Evolutionary conservation across 2,113 vertebrate species (phyloP).

Genomic region (Microcebus ravelobensis): DNA sequence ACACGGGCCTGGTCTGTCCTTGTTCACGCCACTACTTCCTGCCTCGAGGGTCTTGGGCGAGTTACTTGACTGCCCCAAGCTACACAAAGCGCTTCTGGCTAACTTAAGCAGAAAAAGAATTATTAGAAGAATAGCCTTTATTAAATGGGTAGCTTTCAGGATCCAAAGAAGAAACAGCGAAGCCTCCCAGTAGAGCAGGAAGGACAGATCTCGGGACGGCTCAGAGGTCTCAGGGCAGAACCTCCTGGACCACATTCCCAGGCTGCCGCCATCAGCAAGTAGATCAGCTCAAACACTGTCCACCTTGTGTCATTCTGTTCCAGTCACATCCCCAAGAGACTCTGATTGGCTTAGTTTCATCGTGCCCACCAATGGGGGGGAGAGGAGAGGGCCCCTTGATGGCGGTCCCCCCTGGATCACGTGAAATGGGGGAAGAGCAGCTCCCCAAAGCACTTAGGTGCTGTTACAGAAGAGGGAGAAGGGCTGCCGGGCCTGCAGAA

Average conservation of each 20-base stretch:
- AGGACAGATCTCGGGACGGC: background rate
- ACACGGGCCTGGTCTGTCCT: background rate
- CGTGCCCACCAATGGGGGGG: background rate
- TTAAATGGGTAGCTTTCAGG: background rate
- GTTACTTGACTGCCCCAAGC: background rate
- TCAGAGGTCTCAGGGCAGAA: background rate
- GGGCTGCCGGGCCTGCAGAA: background rate
- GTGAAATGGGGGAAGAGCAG: background rate
- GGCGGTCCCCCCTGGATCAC: background rate
- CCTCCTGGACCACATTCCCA: background rate
- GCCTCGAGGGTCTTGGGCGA: background rate
- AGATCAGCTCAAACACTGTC: background rate
- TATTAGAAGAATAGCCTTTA: background rate
- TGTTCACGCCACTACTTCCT: background rate
- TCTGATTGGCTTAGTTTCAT: background rate
- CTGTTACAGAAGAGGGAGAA: background rate
- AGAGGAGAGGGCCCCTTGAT: no score
- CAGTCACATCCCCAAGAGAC: background rate
- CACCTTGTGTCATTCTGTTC: background rate
- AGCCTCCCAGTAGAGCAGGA: background rate
- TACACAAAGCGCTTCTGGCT: background rate
- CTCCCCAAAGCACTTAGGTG: background rate
- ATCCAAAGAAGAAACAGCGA: background rate
- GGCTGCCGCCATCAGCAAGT: background rate
- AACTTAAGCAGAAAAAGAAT: background rate